Evolutionary conservation across 2,888 invertebrate genomes (phyloP), one percentile per base, ranked within the genome.

Genomic region (Plusia festucae): DNA sequence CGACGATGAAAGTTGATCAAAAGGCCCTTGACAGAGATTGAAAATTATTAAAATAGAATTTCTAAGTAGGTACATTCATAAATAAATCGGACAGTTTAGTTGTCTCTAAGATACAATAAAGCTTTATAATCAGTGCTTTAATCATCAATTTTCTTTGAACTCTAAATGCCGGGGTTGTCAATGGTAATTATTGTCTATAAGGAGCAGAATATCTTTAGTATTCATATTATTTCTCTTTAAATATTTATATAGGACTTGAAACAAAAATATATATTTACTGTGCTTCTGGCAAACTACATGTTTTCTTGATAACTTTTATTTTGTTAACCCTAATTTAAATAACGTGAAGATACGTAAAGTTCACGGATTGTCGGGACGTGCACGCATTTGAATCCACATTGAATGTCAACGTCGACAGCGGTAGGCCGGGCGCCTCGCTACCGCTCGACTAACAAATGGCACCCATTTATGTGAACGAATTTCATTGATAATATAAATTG

Each of bases 401-500:
- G 83, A 70, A 78, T 77, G 81, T 82, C 79, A 81, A 70, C 76
- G 67, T 63, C 65, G 70, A 73, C 68, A 69, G 70, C 73, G 80
- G 79, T 66, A 70, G 65, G 72, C 66, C 73, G 61, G 60, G 44
- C 57, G 30, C 40, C 34, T 58, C 59, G 53, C 61, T 32, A 59
- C 58, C 55, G 58, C 58, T 54, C 49, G 55, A 64, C 73, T 80
- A 78, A 84, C 81, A 82, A 83, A 83, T 82, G 77, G 68, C 68
- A 62, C 61, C 76, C 73, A 82, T 81, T 80, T 81, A 74, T 73
- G 76, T 70, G 76, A 81, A 82, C 71, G 82, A 77, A 81, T 84
- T 81, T 74, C 81, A 81, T 83, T 78, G 78, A 83, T 83, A 81
- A 82, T 79, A 82, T 69, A 81, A 83, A 82, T 83, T 82, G 83